These are phyloP conservation scores for Urosaurus nigricauda DNA, from an alignment of 2,797 vertebrate genomes.

Conservation along the genomic window DNA sequence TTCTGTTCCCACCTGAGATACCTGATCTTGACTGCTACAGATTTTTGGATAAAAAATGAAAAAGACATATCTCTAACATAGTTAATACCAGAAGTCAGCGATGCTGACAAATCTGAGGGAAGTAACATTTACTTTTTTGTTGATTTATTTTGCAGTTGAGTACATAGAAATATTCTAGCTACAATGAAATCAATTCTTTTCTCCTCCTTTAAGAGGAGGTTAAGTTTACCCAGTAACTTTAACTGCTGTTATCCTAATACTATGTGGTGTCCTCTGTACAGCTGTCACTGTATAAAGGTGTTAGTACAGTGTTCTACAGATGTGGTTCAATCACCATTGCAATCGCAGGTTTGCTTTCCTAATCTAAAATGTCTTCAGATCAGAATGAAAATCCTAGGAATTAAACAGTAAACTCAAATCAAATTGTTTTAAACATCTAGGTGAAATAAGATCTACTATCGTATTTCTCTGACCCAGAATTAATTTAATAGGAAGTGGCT, in stretches of 20 bases:
- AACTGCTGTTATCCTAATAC: neutral
- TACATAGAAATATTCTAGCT: neutral
- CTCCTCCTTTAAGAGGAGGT: neutral
- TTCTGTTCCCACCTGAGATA: neutral
- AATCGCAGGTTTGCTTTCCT: neutral
- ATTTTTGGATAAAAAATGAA: neutral
- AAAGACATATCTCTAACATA: slow-evolving; percentile 32
- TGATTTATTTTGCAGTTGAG: slow-evolving; percentile 14
- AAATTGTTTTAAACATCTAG: neutral
- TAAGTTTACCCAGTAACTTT: neutral
- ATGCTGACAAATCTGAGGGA: slow-evolving; percentile 23
- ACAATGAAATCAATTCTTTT: neutral
- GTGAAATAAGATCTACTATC: neutral
- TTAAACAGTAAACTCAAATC: neutral
- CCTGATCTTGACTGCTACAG: neutral
- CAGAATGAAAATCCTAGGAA: neutral
- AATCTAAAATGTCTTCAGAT: neutral
- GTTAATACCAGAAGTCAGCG: slow-evolving; percentile 41
- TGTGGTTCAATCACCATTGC: neutral
- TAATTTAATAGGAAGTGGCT: neutral
- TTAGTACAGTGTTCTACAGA: neutral
- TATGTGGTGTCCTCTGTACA: neutral
- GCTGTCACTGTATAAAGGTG: neutral
- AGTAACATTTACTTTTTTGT: slow-evolving; percentile 5
- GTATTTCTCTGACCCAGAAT: neutral